Evolutionary conservation across 2,113 vertebrate species (phyloP).

Genomic region (Ailurus styani): DNA sequence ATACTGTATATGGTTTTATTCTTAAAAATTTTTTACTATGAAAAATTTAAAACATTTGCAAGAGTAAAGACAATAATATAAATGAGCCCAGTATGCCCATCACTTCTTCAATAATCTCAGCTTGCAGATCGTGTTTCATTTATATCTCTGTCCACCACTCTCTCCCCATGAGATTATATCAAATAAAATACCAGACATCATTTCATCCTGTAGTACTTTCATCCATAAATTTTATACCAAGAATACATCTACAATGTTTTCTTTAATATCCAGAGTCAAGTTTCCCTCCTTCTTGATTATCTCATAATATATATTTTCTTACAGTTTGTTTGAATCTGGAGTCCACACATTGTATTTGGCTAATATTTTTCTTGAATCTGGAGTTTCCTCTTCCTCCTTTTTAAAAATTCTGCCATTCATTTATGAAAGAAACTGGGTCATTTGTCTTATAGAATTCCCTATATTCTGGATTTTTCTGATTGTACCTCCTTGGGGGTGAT

Average conservation of each 20-base stretch:
- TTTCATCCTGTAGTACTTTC: neutral
- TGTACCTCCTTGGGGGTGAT: neutral
- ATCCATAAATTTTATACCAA: neutral
- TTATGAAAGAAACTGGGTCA: neutral
- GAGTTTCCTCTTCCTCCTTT: neutral
- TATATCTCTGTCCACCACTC: neutral
- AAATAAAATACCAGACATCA: neutral
- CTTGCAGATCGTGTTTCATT: neutral
- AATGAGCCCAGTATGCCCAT: neutral
- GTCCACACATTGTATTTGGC: neutral
- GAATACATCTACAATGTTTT: neutral
- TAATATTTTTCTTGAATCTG: neutral
- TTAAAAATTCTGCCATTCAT: neutral
- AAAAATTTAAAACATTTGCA: neutral
- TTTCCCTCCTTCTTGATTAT: neutral
- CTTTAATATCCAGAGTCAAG: neutral
- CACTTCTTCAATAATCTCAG: neutral
- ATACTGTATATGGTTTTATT: neutral
- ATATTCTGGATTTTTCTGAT: constrained; percentile 2
- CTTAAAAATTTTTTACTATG: neutral
- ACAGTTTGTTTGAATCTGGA: neutral
- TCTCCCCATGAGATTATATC: neutral
- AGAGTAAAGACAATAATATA: constrained; percentile 1
- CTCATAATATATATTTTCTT: neutral
- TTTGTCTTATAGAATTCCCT: neutral